Conservation (phyloP, 2,888 invertebrate species). For the Cantharis lateralis region DNA sequence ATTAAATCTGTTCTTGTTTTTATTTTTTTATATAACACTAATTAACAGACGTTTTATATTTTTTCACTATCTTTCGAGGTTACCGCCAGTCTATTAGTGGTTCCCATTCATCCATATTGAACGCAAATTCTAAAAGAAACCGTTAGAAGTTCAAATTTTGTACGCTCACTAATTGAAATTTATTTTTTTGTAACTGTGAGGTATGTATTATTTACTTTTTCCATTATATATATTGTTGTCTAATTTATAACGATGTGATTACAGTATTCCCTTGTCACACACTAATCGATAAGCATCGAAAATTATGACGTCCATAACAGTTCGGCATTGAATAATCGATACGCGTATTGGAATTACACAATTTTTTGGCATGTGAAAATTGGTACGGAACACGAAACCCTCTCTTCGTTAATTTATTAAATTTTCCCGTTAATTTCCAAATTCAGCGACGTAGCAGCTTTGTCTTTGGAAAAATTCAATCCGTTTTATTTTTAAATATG, state of each 20-base stretch:
- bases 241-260: background rate
- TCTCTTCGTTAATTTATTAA: background rate
- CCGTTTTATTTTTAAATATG: background rate
- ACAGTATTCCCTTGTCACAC: background rate
- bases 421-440: background rate
- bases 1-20: background rate
- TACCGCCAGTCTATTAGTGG: background rate
- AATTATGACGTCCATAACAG: background rate
- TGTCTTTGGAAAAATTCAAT: background rate
- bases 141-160: background rate
- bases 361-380: background rate
- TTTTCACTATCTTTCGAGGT: background rate
- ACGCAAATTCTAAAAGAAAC: background rate
- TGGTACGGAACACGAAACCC: background rate
- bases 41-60: background rate
- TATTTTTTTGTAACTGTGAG: background rate
- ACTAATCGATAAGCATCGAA: conserved; percentile 2
- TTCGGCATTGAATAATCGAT: background rate
- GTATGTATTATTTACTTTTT: background rate
- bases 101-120: background rate
- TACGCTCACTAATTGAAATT: background rate
- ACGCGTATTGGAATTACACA: background rate
- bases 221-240: background rate
- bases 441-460: no score
- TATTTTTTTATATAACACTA: background rate